phyloP scores from a whole-genome alignment of 2,113 vertebrate species.

The Burhinus oedicnemus region DNA sequence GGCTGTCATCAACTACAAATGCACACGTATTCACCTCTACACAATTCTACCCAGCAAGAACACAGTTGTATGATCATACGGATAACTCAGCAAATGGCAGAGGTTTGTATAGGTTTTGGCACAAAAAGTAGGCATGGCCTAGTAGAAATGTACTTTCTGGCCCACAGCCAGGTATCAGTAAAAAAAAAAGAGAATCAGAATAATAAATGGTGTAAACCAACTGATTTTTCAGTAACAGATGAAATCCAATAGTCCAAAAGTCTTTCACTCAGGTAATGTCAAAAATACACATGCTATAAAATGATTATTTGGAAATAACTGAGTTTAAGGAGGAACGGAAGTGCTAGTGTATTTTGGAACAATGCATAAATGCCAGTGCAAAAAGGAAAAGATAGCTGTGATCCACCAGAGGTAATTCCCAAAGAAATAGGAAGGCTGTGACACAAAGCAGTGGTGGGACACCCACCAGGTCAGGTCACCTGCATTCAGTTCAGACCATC shows the following conservation, averaged over 20 bases:
- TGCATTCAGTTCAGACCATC: not conserved
- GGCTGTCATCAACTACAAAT: not conserved
- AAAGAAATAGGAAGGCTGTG: not conserved
- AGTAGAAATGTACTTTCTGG: not conserved
- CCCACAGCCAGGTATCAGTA: not conserved
- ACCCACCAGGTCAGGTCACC: accelerated
- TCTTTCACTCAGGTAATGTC: not conserved
- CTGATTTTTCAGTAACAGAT: not conserved
- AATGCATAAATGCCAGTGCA: not conserved
- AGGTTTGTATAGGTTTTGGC: not conserved
- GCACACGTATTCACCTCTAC: not conserved
- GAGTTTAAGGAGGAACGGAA: not conserved
- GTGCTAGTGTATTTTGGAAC: not conserved
- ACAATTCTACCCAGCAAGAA: not conserved
- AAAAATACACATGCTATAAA: not conserved
- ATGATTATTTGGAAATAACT: not conserved
- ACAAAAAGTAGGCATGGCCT: not conserved
- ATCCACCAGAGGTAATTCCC: not conserved
- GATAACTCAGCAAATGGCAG: not conserved
- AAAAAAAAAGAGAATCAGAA: not conserved
- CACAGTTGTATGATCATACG: not conserved
- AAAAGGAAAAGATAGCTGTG: not conserved
- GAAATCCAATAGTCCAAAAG: not conserved
- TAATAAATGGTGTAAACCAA: not conserved
- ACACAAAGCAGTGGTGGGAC: not conserved